Base-by-base conservation (phyloP, 2,797 vertebrate genomes). In the Macrochelys suwanniensis region DNA sequence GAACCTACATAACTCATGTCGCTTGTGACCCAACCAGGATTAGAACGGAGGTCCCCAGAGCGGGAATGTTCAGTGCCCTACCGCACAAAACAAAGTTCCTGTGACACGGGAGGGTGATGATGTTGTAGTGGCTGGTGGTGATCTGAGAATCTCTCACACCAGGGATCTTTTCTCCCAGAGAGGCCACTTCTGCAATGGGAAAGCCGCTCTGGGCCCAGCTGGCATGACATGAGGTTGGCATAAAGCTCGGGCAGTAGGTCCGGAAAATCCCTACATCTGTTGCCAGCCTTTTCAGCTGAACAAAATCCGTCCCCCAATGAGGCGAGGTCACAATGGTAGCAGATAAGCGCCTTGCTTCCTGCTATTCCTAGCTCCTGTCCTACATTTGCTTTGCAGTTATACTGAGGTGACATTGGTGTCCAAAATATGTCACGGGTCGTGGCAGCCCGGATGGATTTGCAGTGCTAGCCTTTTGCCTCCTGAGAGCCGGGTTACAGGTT, bases 211-310 rank as follows among this genome's bases (percentile, higher is more conserved):
- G 1, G 0, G 77, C 85, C 50, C 83, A 56, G 5, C 50, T 83
- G 86, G 81, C 47, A 51, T 0, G 59, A 6, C 16, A 1, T 5
- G 61, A 49, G 94, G n/a, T 56, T 88, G 82, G 80, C n/a, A 11
- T 9, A 1, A 12, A 59, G 54, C 28, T 89, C 71, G 74, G 0
- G 12, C 47, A 84, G 0, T 0, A 87, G 59, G 87, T 78, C 95
- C 77, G 26, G 94, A 57, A 94, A 93, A 65, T 89, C 71, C 6
- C 45, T 31, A 79, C 80, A 87, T 87, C 87, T 96, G 92, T 76
- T 90, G 45, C 78, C 65, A 84, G 26, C 37, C 87, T 23, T 85
- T n/a, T 26, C 51, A 28, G 71, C 54, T 21, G 53, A 19, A 33
- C 89, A 87, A 94, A 21, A 89, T 94, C 81, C 92, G 1, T n/a